A percentile compares a stretch with the other conserved stretches of the same genome.
Conservation (phyloP, 2,888 invertebrate species). For the Tortrix viridana region DNA sequence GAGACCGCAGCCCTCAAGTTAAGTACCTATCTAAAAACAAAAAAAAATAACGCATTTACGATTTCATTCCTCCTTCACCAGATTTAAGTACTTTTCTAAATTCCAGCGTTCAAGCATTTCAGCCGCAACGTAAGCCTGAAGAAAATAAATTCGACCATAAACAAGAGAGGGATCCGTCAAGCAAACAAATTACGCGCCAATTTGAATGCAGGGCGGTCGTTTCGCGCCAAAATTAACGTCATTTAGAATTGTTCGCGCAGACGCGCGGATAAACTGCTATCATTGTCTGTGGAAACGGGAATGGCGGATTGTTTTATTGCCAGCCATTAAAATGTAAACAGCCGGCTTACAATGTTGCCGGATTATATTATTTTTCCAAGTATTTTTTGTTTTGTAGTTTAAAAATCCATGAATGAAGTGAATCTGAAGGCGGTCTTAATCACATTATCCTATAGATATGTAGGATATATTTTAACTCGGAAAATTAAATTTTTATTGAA, state of each 20-base stretch:
- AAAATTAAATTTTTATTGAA: too few species aligned
- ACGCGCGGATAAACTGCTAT: conserved; percentile 70
- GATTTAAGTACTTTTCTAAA: neutral
- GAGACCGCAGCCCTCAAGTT: too few species aligned
- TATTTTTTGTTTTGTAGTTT: neutral
- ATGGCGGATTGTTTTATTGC: conserved; percentile 65
- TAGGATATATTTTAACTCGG: too few species aligned
- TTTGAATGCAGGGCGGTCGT: conserved; percentile 35
- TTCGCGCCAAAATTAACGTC: conserved; percentile 71
- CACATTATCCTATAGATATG: too few species aligned
- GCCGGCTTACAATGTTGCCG: conserved; percentile 38
- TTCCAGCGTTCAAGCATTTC: conserved; percentile 14
- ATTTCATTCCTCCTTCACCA: neutral
- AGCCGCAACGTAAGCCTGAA: conserved; percentile 10
- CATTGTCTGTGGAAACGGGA: conserved; percentile 60
- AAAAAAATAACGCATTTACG: neutral
- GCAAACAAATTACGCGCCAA: conserved; percentile 32
- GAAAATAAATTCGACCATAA: conserved; percentile 33
- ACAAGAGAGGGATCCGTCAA: conserved; percentile 32
- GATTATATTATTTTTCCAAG: conserved; percentile 4
- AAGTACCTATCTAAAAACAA: too few species aligned
- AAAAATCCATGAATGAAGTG: too few species aligned
- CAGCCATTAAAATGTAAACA: conserved; percentile 60
- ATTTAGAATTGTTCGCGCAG: conserved; percentile 56
- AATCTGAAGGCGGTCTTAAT: too few species aligned